These are phyloP conservation scores for Elmis aenea DNA, from an alignment of 2,888 invertebrate genomes.

Conservation along the genomic window DNA sequence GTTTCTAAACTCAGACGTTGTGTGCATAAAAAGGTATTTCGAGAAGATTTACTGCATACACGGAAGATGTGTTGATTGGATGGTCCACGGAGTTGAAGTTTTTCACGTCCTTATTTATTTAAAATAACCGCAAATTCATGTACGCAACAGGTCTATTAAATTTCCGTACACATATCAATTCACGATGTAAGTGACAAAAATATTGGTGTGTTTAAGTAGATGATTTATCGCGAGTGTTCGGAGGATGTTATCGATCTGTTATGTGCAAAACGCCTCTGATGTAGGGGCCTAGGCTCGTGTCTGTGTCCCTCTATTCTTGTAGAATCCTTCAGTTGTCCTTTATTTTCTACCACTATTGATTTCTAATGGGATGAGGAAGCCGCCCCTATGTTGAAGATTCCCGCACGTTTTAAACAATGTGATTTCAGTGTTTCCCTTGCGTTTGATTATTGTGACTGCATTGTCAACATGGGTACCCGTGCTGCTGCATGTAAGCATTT, in stretches of 20 bases:
- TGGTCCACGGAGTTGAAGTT: slow-evolving; percentile 20
- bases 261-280: slow-evolving; percentile 32
- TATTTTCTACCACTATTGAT: slow-evolving; percentile 46
- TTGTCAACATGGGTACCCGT: slow-evolving; percentile 82
- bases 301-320: slow-evolving; percentile 42
- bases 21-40: no score
- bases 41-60: no score
- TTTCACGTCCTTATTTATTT: slow-evolving; percentile 13
- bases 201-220: slow-evolving; percentile 35
- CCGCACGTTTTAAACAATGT: slow-evolving; percentile 51
- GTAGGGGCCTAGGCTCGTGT: slow-evolving; percentile 42
- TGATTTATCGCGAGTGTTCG: slow-evolving; percentile 27
- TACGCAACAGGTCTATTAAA: slow-evolving; percentile 38
- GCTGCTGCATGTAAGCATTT: slow-evolving; percentile 84
- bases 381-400: slow-evolving; percentile 50
- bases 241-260: slow-evolving; percentile 40
- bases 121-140: slow-evolving; percentile 25
- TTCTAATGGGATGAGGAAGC: slow-evolving; percentile 47
- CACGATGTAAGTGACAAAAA: slow-evolving; percentile 39
- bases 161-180: slow-evolving; percentile 42
- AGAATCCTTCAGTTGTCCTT: slow-evolving; percentile 43
- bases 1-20: no score
- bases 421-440: slow-evolving; percentile 51
- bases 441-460: slow-evolving; percentile 51
- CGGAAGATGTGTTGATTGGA: slow-evolving; percentile 29